phyloP scores from a whole-genome alignment of 2,888 invertebrate species.

The Limnephilus auricula region DNA sequence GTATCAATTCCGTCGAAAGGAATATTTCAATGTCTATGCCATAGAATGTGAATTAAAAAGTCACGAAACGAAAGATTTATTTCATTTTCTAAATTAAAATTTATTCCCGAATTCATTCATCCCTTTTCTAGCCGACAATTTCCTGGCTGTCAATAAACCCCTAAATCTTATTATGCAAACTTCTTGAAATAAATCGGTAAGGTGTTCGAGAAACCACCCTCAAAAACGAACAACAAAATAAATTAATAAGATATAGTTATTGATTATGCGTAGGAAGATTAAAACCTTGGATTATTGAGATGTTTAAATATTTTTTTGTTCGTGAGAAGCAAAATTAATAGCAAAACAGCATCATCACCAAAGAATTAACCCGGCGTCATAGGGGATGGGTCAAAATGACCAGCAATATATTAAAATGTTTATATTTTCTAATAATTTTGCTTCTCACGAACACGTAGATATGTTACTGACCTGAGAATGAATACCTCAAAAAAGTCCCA shows the following conservation, averaged over 20 bases:
- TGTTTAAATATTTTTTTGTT: no score
- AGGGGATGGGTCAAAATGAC: no score
- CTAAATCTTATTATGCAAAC: not conserved
- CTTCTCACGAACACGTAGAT: no score
- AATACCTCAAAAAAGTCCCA: no score
- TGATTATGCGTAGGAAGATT: not conserved
- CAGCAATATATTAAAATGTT: no score
- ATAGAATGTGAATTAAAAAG: not conserved
- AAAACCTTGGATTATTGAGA: no score
- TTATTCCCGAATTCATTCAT: not conserved
- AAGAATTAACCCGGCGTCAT: no score
- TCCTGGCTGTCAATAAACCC: not conserved
- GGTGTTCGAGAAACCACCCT: not conserved
- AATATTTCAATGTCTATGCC: not conserved
- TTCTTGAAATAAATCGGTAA: not conserved
- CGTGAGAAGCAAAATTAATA: no score
- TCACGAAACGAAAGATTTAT: not conserved
- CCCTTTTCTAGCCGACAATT: not conserved
- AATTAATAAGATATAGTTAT: not conserved
- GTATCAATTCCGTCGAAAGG: not conserved
- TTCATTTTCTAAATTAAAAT: not conserved
- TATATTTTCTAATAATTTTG: no score
- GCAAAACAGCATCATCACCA: no score
- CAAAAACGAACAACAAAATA: not conserved
- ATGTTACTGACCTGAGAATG: no score